Percentiles rank a stretch among this genome's conserved stretches.
Evolutionary conservation across 2,888 invertebrate genomes (phyloP).

Genomic region (Xestia xanthographa): DNA sequence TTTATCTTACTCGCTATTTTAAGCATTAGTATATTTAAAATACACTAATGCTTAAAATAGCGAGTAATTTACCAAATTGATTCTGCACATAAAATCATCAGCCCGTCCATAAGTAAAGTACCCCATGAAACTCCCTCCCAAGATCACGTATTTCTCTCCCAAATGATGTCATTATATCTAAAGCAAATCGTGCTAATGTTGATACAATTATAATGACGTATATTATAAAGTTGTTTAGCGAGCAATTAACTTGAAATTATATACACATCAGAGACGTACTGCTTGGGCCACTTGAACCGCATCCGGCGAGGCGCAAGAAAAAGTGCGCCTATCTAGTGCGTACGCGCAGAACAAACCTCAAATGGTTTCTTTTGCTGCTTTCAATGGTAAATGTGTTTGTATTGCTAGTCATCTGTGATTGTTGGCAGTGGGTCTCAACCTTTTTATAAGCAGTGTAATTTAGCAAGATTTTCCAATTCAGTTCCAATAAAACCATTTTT

Average conservation of each 20-base stretch:
- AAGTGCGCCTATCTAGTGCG: constrained; percentile 72
- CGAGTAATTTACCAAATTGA: not conserved
- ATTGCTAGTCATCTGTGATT: constrained; percentile 73
- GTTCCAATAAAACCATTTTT: not conserved
- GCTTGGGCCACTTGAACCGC: constrained; percentile 72
- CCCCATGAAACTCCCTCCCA: not conserved
- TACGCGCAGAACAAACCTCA: constrained; percentile 83
- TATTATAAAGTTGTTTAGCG: constrained; percentile 80
- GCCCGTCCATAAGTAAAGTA: not conserved
- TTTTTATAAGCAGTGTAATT: constrained; percentile 66
- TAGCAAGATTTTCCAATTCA: not conserved
- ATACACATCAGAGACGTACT: constrained; percentile 76
- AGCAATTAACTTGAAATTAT: constrained; percentile 82
- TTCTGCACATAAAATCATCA: not conserved
- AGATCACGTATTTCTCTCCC: constrained; percentile 32
- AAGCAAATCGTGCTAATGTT: constrained; percentile 63
- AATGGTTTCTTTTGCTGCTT: constrained; percentile 83
- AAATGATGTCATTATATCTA: constrained; percentile 61
- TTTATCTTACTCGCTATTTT: too few relatives aligned
- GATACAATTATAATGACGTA: constrained; percentile 75
- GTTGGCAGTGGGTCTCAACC: constrained; percentile 73
- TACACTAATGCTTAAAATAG: not conserved
- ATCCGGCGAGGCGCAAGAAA: constrained; percentile 87
- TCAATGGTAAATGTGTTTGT: constrained; percentile 81
- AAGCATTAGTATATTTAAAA: too few relatives aligned